Conservation (phyloP, 2,888 invertebrate genomes). For the Stenolophus ochropezus region DNA sequence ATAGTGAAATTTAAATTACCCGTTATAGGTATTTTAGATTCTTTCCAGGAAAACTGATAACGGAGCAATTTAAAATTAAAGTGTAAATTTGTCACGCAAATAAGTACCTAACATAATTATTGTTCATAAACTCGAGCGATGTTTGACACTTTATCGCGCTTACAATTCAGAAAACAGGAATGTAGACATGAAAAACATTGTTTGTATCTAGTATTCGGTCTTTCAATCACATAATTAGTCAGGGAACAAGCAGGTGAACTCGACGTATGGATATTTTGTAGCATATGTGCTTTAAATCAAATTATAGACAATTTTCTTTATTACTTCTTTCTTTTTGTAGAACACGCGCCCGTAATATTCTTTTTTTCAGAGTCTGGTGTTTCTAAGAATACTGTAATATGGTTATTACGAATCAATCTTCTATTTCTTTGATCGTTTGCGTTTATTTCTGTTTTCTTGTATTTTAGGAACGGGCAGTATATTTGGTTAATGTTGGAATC, state of each 20-base stretch:
- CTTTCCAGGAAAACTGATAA: slow-evolving; percentile 31
- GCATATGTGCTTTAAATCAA: background rate
- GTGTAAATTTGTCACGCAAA: slow-evolving; percentile 42
- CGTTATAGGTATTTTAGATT: background rate
- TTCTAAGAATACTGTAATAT: too few species aligned
- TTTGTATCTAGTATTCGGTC: background rate
- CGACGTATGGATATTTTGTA: background rate
- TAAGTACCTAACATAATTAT: slow-evolving; percentile 43
- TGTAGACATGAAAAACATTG: background rate
- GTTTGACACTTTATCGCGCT: slow-evolving; percentile 40
- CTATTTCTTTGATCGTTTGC: too few species aligned
- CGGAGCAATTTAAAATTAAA: slow-evolving; percentile 9
- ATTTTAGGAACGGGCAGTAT: background rate
- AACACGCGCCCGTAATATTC: too few species aligned
- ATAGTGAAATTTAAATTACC: background rate
- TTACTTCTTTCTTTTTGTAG: too few species aligned
- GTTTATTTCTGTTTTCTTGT: too few species aligned
- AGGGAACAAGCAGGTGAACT: background rate
- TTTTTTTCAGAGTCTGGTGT: too few species aligned
- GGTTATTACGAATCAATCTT: too few species aligned
- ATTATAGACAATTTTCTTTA: background rate
- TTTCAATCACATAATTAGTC: background rate
- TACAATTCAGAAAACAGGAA: slow-evolving; percentile 1
- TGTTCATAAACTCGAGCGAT: slow-evolving; percentile 17
- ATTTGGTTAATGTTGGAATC: background rate